Conservation (phyloP, 2,888 invertebrate species). For the Zelleria hepariella region DNA sequence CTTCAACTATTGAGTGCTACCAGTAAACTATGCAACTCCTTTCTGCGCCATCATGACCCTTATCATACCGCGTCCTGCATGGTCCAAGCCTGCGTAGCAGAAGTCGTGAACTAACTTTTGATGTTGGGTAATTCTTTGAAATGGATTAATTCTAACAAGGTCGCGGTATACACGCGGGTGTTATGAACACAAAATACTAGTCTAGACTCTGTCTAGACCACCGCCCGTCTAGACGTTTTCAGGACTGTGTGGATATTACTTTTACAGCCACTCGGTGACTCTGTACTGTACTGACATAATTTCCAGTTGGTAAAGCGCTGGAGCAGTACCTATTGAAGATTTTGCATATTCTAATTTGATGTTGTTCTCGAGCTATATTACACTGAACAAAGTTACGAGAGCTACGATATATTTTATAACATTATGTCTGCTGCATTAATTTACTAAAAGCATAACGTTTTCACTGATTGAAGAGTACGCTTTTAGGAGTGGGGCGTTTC, state of each 20-base stretch:
- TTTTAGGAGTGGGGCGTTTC: too few relatives aligned
- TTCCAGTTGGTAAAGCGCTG: background rate
- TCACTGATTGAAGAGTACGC: too few relatives aligned
- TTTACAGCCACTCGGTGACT: conserved; percentile 7
- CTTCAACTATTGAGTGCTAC: too few relatives aligned
- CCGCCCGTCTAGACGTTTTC: conserved; percentile 56
- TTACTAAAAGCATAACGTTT: background rate
- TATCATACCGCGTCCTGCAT: too few relatives aligned
- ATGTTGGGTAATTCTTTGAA: background rate
- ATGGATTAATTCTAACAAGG: background rate
- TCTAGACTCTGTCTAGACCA: conserved; percentile 67
- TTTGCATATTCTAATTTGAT: background rate
- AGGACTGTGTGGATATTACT: conserved; percentile 27
- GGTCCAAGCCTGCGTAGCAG: too few relatives aligned
- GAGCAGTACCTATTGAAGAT: too few relatives aligned
- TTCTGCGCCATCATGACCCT: too few relatives aligned
- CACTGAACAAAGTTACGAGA: too few relatives aligned
- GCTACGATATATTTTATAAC: background rate
- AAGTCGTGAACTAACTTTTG: too few relatives aligned
- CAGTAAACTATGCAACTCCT: too few relatives aligned
- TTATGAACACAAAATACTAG: conserved; percentile 53
- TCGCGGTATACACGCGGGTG: background rate
- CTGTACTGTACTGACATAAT: conserved; percentile 2
- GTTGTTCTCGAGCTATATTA: too few relatives aligned
- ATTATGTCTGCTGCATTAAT: background rate